Base-by-base conservation (phyloP, 2,888 invertebrate genomes). In the Panzeria rudis region DNA sequence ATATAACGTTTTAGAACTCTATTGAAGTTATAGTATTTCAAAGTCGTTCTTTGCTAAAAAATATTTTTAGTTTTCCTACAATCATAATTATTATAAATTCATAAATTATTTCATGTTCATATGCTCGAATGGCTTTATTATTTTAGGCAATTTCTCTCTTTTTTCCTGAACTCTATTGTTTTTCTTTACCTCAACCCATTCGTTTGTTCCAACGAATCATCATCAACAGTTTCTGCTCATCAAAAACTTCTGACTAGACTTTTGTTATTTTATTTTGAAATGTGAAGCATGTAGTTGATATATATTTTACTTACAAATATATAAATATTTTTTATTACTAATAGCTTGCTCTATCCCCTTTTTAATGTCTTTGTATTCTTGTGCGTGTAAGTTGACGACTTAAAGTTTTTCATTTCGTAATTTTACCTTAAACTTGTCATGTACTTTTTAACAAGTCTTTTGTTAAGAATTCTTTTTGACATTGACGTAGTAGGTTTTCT, bases 401-500 rank as follows among this genome's bases (percentile, higher is more conserved):
- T 78, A 56, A 78, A 50, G 64, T 69, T 78, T 68, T 75, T 64
- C 69, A 78, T 77, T 75, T 78, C 78, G 78, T 71, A 82, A 82
- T 78, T 84, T 80, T 82, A 78, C 82, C 64, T 84, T 85, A 84
- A 84, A 81, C 85, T 85, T 85, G 85, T 85, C 85, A 82, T 85
- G 85, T 85, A 82, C 32, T 50, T 75, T 76, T 68, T 79, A 71
- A 82, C 82, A 85, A 73, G 77, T 86, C 83, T 86, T 86, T 88
- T 87, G 89, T 84, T 84, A 83, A 81, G 78, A 83, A 75, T 59
- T 59, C 54, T 38, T 77, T 86, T 87, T 90, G 90, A 90, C 90
- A 91, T 90, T 91, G 90, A 90, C 90, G 86, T 88, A 90, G 91
- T 91, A 88, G 88, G 87, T 89, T 90, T 90, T 91, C 91, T 89